Base-by-base conservation (phyloP, 2,113 vertebrate genomes). In the Microtus montanus region DNA sequence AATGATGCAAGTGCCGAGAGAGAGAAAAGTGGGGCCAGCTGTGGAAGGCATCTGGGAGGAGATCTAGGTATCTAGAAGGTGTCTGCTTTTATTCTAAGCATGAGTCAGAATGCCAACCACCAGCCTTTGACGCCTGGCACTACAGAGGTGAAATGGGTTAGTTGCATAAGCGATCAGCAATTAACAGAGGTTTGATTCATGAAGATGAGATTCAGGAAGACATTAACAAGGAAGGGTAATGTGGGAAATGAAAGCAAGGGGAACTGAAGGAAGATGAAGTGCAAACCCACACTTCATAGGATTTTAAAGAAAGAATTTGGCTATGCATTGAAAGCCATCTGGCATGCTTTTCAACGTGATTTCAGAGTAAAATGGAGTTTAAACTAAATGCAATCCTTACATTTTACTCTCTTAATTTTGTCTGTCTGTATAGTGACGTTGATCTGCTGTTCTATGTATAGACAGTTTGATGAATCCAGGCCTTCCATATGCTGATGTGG, bases 301-400 rank as follows among this genome's bases (percentile, higher is more conserved):
- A 68, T 94, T 94, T 66, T 94, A 61, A 96, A 92, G 41, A 68
- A 93, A 87, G 52, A 82, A 92, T 41, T 20, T 83, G 70, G 33
- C 49, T 82, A 3, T 87, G 49, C 80, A 92, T 83, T 94, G 44
- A 80, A 93, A 90, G 24, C 44, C 82, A 93, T 49, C 44, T 95
- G 63, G 38, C 70, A 41, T 33, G 41, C 7, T 87, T 91, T 80
- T 92, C 68, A 84, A 95, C 28, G 68, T 68, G 61, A 83, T 93
- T 86, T 86, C 35, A 83, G 54, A 91, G 38, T 80, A 61, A 93
- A 92, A 61, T 95, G 26, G 17, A 92, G 19, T 63, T 91, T 93
- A 87, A 91, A 92, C 82, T 44, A 94, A 9, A 24, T 38, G n/a
- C 20, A 47, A 38, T 58, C 19, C 71, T 92, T 87, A 28, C 38